These are phyloP conservation scores for Nymphalis urticae DNA, from an alignment of 2,888 invertebrate species.

Conservation along the genomic window DNA sequence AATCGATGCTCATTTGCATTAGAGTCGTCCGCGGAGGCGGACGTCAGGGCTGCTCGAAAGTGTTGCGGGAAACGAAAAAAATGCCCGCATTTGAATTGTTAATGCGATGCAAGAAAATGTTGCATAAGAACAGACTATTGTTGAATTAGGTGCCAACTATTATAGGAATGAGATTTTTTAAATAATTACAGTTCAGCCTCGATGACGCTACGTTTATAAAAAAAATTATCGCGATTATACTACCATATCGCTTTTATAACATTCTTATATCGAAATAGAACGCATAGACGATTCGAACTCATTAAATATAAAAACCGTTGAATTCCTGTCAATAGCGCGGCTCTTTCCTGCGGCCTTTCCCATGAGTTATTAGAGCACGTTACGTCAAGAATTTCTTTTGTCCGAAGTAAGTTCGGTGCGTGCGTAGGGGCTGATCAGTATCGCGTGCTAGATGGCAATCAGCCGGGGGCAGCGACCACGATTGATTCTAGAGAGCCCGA, in stretches of 20 bases:
- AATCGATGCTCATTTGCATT: conserved; percentile 81
- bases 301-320: conserved; percentile 38
- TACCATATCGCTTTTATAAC: background rate
- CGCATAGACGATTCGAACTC: conserved; percentile 5
- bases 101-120: conserved; percentile 74
- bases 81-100: conserved; percentile 76
- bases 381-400: conserved; percentile 69
- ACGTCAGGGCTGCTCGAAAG: conserved; percentile 77
- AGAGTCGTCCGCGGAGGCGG: conserved; percentile 66
- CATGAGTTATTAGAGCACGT: conserved; percentile 52
- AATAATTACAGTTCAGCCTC: background rate
- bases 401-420: conserved; percentile 46
- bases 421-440: conserved; percentile 74
- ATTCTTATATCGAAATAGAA: conserved; percentile 17
- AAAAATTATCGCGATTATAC: too few species aligned
- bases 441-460: conserved; percentile 77
- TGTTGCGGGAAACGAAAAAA: conserved; percentile 73
- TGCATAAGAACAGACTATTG: conserved; percentile 66
- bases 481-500: conserved; percentile 66
- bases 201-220: background rate
- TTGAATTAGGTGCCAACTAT: conserved; percentile 69
- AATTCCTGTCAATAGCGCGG: conserved; percentile 43
- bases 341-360: conserved; percentile 42
- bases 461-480: conserved; percentile 69
- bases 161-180: conserved; percentile 23